Evolutionary conservation across 2,113 vertebrate species (phyloP), one percentile per base, ranked within the genome.

Genomic region (Heterochromis multidens): DNA sequence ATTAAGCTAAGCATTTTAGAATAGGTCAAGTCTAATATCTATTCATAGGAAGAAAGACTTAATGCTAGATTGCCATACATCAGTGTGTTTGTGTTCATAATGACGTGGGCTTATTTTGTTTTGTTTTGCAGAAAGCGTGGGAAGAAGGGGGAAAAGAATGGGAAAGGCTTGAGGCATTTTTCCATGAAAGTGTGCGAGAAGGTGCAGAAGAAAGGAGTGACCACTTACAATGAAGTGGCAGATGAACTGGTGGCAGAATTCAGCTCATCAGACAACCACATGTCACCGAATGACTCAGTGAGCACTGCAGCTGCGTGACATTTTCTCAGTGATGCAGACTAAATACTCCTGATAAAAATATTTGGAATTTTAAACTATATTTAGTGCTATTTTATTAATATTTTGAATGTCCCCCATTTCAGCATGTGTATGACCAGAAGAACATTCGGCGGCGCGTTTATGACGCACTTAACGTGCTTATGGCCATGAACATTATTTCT

Each of bases 401-500:
- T 61, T 59, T 61, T 63, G 1, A 49, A 13, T 46, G 17, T 12
- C 61, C n/a, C 37, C 5, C 6, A 7, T 89, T 80, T 40, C 58
- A 97, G 96, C 97, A 99, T 90, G 98, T 98, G 54, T 99, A 99
- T 27, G 99, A 99, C 95, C 99, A 99, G 96, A 99, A 99, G 96
- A 99, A 99, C 95, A 99, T 99, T 91, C 95, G 99, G 89, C 96
- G 99, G 88, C 97, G 99, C 33, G 99, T 99, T 67, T 99, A 99
- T 11, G 99, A 99, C 93, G 99, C 99, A 84, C 96, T 99, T 80
- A 99, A 99, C 37, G 99, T 99, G 90, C 97, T 99, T 70, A 99
- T 99, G 99, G 99, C 98, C 92, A 99, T 99, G 99, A 99, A 99
- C 93, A 99, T 99, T 92, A 99, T 99, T 95, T 99, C 99, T 40